These are phyloP conservation scores for Antigone vipio DNA, from an alignment of 2,113 vertebrate species.

Conservation along the genomic window DNA sequence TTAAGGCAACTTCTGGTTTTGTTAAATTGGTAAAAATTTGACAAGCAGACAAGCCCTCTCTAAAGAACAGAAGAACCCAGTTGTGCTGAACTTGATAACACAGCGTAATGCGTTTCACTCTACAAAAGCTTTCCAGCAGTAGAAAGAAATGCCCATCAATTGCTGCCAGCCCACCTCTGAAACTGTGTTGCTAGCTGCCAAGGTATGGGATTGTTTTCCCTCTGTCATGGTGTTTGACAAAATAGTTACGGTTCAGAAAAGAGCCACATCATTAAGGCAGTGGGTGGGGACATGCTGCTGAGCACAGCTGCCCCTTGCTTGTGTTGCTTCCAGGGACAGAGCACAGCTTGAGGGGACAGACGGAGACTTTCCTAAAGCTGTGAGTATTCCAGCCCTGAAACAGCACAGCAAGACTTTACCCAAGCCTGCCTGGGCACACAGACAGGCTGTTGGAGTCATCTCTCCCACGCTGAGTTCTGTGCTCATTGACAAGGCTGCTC, in stretches of 20 bases:
- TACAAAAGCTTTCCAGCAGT: not conserved
- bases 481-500: not conserved
- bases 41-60: not conserved
- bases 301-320: not conserved
- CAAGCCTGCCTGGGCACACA: not conserved
- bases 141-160: not conserved
- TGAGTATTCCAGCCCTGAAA: not conserved
- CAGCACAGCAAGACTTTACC: not conserved
- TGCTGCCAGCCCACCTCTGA: not conserved
- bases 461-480: not conserved
- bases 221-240: not conserved
- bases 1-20: not conserved
- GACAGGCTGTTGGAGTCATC: not conserved
- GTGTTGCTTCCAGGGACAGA: not conserved
- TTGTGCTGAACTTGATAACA: not conserved
- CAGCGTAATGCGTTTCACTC: not conserved
- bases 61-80: not conserved
- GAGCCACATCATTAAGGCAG: not conserved
- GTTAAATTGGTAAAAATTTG: not conserved
- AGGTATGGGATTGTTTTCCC: not conserved
- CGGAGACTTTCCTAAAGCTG: not conserved
- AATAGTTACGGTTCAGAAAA: not conserved
- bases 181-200: not conserved
- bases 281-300: not conserved
- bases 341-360: not conserved